Conservation (phyloP, 2,888 invertebrate genomes). For the Xanthorhoe designata region DNA sequence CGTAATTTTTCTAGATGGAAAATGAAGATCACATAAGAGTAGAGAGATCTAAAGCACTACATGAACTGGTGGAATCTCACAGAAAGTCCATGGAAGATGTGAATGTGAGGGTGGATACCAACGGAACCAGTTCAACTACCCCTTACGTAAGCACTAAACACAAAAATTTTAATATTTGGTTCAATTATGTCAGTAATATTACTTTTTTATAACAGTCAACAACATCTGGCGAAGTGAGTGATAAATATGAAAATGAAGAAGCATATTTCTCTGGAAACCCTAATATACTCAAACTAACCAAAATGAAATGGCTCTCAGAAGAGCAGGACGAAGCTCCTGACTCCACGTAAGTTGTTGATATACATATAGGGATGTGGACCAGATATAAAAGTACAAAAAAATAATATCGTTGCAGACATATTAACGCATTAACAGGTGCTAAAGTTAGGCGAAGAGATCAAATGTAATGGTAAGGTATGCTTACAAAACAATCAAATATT, state of each 20-base stretch:
- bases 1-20: conserved; percentile 16
- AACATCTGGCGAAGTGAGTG: conserved; percentile 51
- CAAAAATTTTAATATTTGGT: background rate
- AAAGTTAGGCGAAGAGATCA: conserved; percentile 43
- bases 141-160: conserved; percentile 22
- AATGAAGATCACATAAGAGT: conserved; percentile 61
- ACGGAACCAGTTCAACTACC: conserved; percentile 12
- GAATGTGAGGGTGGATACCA: conserved; percentile 14
- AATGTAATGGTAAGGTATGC: conserved; percentile 29
- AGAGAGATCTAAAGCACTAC: conserved; percentile 71
- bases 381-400: conserved; percentile 48
- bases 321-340: conserved; percentile 59
- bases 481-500: background rate
- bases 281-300: conserved; percentile 69
- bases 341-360: conserved; percentile 63
- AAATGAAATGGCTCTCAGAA: conserved; percentile 78
- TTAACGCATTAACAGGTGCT: conserved; percentile 76
- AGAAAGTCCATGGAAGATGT: conserved; percentile 44
- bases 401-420: conserved; percentile 72
- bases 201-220: conserved; percentile 48
- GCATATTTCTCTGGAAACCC: conserved; percentile 51
- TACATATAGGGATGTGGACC: background rate
- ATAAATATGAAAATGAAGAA: conserved; percentile 49
- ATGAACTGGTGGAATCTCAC: conserved; percentile 64
- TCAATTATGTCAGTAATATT: background rate